phyloP scores from a whole-genome alignment of 2,888 invertebrate genomes.

The Taphrorychus bicolor region DNA sequence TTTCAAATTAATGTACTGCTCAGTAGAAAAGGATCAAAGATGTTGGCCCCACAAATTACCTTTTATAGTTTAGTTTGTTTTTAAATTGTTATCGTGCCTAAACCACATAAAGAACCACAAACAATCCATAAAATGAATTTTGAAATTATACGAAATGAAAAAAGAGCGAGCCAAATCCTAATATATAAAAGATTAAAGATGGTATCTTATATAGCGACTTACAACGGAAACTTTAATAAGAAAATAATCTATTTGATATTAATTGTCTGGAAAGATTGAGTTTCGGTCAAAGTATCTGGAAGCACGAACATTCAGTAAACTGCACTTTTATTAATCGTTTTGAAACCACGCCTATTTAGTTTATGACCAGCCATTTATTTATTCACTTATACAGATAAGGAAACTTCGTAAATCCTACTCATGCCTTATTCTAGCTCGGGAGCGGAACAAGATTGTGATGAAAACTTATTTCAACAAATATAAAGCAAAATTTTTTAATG shows the following conservation, averaged over 20 bases:
- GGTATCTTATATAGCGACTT: slow-evolving; percentile 56
- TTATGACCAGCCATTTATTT: too few relatives aligned
- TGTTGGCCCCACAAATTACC: too few relatives aligned
- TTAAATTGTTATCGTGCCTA: slow-evolving; percentile 39
- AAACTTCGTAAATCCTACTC: too few relatives aligned
- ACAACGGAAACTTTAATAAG: slow-evolving; percentile 61
- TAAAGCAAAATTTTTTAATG: too few relatives aligned
- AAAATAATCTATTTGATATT: slow-evolving; percentile 55
- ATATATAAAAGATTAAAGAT: slow-evolving; percentile 59
- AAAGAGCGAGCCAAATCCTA: slow-evolving; percentile 57
- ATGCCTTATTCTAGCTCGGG: too few relatives aligned
- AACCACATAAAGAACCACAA: slow-evolving; percentile 43
- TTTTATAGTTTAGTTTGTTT: too few relatives aligned
- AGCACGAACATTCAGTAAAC: slow-evolving; percentile 36
- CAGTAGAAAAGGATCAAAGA: too few relatives aligned
- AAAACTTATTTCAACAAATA: too few relatives aligned
- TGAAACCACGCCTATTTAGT: too few relatives aligned
- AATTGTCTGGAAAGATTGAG: slow-evolving; percentile 31
- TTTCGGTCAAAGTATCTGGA: slow-evolving; percentile 23
- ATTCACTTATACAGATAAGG: too few relatives aligned
- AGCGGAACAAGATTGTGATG: too few relatives aligned
- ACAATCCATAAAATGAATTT: slow-evolving; percentile 58
- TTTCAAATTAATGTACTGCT: not conserved
- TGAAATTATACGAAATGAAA: slow-evolving; percentile 53
- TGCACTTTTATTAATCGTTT: slow-evolving; percentile 7